phyloP scores from a whole-genome alignment of 2,797 vertebrate genomes.

The Selene dorsalis region DNA sequence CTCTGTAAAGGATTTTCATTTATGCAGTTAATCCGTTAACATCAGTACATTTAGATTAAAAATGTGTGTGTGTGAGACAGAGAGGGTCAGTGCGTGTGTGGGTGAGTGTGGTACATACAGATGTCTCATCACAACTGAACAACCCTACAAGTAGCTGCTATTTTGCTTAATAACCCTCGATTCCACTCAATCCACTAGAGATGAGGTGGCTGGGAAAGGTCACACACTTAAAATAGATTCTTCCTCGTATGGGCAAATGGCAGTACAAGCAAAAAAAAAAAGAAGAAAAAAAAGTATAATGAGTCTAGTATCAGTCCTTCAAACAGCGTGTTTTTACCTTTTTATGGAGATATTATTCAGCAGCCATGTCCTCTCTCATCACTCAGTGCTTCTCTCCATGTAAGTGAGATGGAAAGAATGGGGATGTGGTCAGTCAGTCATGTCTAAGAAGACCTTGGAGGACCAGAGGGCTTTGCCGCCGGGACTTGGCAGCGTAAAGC shows the following conservation, averaged over 20 bases:
- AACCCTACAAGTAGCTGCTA: constrained; percentile 36
- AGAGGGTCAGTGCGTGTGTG: neutral
- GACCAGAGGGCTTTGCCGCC: constrained; percentile 60
- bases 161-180: constrained; percentile 48
- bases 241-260: constrained; percentile 62
- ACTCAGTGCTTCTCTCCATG: constrained; percentile 66
- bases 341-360: constrained; percentile 76
- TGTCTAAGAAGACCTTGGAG: constrained; percentile 84
- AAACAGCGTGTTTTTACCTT: constrained; percentile 71
- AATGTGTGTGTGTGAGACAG: neutral
- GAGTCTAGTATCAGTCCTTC: constrained; percentile 53
- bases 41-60: constrained; percentile 42
- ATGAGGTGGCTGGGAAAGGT: constrained; percentile 66
- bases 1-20: constrained; percentile 47
- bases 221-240: constrained; percentile 69
- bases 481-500: constrained; percentile 64
- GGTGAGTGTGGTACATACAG: constrained; percentile 11
- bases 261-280: neutral
- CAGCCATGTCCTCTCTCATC: constrained; percentile 63
- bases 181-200: constrained; percentile 50
- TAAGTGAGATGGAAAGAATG: constrained; percentile 77
- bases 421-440: constrained; percentile 80
- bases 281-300: constrained; percentile 13
- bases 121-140: constrained; percentile 28
- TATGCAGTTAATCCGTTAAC: constrained; percentile 49